A percentile compares a stretch with the other conserved stretches of the same genome.
phyloP scores from a whole-genome alignment of 2,797 vertebrate species.

The Poliocrania exsul region DNA sequence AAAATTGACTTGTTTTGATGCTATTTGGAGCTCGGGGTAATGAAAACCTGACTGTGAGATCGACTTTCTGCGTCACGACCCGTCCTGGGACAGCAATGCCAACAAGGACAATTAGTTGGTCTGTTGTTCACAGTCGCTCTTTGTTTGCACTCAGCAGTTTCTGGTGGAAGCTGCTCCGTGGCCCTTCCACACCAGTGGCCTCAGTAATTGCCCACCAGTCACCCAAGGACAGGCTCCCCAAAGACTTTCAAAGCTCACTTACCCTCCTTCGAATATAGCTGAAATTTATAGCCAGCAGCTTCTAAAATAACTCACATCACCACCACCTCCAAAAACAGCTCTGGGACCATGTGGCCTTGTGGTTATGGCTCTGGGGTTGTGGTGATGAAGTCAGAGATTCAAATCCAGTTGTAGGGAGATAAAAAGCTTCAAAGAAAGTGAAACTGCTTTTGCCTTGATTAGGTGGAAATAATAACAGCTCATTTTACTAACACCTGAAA shows the following conservation, averaged over 20 bases:
- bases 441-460: conserved; percentile 34
- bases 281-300: conserved; percentile 64
- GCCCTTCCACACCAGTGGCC: neutral
- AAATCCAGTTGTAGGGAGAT: conserved; percentile 45
- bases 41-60: conserved; percentile 2
- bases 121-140: neutral
- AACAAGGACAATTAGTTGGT: neutral
- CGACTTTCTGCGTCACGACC: conserved; percentile 28
- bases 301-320: conserved; percentile 62
- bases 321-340: conserved; percentile 59
- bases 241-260: conserved; percentile 1
- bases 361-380: conserved; percentile 66
- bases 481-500: neutral
- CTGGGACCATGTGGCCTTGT: conserved; percentile 58
- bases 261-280: conserved; percentile 32
- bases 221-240: neutral
- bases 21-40: neutral
- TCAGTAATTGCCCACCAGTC: conserved; percentile 13
- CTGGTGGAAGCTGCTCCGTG: neutral
- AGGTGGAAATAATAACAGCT: conserved; percentile 18
- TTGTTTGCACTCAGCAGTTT: conserved; percentile 38
- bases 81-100: neutral
- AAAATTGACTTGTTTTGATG: conserved; percentile 51
- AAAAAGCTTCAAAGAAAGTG: conserved; percentile 68
- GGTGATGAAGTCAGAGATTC: conserved; percentile 68